Evolutionary conservation across 2,797 vertebrate species (phyloP).

Genomic region (Myotis myotis): DNA sequence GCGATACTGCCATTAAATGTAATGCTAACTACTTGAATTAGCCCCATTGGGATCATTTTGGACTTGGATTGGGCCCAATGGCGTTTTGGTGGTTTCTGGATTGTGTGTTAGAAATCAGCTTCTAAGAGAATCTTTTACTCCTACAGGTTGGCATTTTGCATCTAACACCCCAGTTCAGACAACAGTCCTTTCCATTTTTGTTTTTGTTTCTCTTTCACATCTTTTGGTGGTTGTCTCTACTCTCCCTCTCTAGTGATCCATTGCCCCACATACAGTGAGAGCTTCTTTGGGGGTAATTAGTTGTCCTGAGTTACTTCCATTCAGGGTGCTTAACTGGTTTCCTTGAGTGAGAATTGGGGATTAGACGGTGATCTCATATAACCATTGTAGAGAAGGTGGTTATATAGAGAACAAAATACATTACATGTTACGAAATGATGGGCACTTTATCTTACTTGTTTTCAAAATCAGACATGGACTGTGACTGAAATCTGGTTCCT

Average conservation of each 20-base stretch:
- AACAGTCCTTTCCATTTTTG: slow-evolving; percentile 45
- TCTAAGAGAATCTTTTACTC: background rate
- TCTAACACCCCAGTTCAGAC: background rate
- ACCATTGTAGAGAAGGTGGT: background rate
- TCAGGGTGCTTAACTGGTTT: background rate
- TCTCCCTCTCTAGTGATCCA: background rate
- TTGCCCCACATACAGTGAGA: background rate
- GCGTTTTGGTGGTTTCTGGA: slow-evolving; percentile 6
- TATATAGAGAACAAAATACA: background rate
- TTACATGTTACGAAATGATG: slow-evolving; percentile 10
- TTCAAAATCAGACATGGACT: background rate
- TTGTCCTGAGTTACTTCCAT: background rate
- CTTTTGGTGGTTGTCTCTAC: background rate
- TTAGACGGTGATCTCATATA: background rate
- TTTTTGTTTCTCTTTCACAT: background rate
- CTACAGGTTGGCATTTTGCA: background rate
- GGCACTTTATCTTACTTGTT: background rate
- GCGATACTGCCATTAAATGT: background rate
- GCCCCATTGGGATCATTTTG: background rate
- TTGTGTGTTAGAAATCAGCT: background rate
- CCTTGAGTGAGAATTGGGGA: background rate
- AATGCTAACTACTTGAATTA: background rate
- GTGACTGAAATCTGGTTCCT: slow-evolving; percentile 18
- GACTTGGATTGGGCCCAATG: background rate
- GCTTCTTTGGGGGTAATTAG: background rate